Evolutionary conservation across 2,113 vertebrate species (phyloP), one percentile per base, ranked within the genome.

Genomic region (Mugil cephalus): DNA sequence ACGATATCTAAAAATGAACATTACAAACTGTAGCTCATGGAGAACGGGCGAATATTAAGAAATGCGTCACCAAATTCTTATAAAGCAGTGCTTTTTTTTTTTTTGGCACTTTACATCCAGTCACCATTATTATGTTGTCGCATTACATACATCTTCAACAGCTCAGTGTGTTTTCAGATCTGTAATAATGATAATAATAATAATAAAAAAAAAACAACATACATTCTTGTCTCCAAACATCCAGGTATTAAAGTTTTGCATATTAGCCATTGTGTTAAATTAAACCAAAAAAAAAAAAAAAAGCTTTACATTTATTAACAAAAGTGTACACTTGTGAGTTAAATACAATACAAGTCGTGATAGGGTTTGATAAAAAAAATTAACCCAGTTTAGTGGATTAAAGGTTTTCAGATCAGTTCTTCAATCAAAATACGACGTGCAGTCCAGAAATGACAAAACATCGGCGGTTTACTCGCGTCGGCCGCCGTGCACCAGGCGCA

Each of bases 201-300:
- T 52, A 51, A 35, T 9, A 39, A 14, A 15, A 3, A 1, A 13
- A 52, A 4, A 13, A 0, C 5, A 4, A 1, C 63, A 58, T 64
- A 74, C 78, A 84, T 60, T 66, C 60, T 38, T 74, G 15, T 63
- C 40, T 36, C 65, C 61, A 74, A 73, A 80, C 53, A 74, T 64
- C 46, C 56, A 63, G 7, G 14, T 73, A 83, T 73, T 50, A 84
- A 70, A 82, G 38, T 79, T 58, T 89, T 85, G 85, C 86, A 87
- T 85, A 79, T 79, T 53, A 36, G 47, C 68, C 51, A 59, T 13
- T 34, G 12, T 48, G 60, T 52, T 39, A 70, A 80, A 76, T 30
- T 5, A 74, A 74, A 48, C 2, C 52, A 52, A 38, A 38, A 51
- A 74, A 74, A 48, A 2, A 47, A 52, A 38, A 38, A 51, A 13